Evolutionary conservation across 2,113 vertebrate genomes (phyloP).

Genomic region (Anas platyrhynchos): DNA sequence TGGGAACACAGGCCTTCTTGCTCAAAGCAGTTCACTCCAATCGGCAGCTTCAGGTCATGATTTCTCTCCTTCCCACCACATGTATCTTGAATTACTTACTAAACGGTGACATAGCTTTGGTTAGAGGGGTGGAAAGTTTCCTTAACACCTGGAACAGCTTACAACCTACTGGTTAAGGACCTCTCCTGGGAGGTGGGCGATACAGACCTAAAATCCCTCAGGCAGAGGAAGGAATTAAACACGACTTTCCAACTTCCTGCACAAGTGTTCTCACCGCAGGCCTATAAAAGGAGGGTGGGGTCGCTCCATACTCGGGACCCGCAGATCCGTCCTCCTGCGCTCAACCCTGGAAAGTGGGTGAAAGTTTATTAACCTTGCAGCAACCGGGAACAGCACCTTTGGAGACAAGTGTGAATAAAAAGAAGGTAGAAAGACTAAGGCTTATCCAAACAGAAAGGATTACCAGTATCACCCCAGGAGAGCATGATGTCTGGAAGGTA

Average conservation of each 20-base stretch:
- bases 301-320: neutral
- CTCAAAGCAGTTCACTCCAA: rapidly evolving
- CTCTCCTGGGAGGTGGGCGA: constrained; percentile 39
- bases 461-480: neutral
- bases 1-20: neutral
- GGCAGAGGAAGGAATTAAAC: constrained; percentile 61
- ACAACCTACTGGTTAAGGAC: neutral
- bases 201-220: constrained; percentile 30
- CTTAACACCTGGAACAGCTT: constrained; percentile 66
- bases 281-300: neutral
- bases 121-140: constrained; percentile 51
- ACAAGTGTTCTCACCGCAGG: neutral
- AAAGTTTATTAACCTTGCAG: neutral
- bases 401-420: neutral
- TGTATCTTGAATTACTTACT: constrained; percentile 57
- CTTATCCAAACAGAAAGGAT: neutral
- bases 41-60: constrained; percentile 21
- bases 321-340: neutral
- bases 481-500: neutral
- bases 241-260: constrained; percentile 18
- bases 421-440: neutral
- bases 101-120: constrained; percentile 42
- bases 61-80: constrained; percentile 49
- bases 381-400: rapidly evolving
- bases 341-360: neutral